Conservation (phyloP, 1,140 invertebrate species). For the Trigoniulus corallinus region DNA sequence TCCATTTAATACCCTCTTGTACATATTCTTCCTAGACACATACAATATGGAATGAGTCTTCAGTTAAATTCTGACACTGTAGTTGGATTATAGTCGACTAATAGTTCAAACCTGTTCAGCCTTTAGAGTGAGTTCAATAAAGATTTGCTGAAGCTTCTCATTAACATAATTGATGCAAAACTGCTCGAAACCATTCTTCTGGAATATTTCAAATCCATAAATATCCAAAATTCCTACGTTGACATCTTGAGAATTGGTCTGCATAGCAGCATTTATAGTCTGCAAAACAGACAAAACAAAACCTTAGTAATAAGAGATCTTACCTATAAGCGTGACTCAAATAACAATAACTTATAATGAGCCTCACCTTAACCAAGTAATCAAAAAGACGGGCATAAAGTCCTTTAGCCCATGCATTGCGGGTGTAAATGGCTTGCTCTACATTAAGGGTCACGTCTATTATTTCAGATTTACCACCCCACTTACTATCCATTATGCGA, state of each 20-base stretch:
- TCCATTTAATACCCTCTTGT: constrained; percentile 52
- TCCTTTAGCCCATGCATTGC: constrained; percentile 51
- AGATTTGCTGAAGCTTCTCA: constrained; percentile 62
- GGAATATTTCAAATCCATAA: constrained; percentile 50
- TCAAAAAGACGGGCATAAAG: constrained; percentile 52
- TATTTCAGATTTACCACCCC: constrained; percentile 48
- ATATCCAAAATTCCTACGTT: constrained; percentile 45
- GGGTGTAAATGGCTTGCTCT: constrained; percentile 45
- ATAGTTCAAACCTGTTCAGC: constrained; percentile 38
- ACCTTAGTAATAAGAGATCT: background rate
- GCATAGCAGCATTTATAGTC: constrained; percentile 45
- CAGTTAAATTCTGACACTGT: background rate
- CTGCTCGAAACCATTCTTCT: constrained; percentile 59
- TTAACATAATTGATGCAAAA: constrained; percentile 81
- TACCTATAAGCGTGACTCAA: too few species aligned
- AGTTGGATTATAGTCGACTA: background rate
- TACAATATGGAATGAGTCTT: constrained; percentile 1
- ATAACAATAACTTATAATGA: too few species aligned
- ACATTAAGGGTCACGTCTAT: constrained; percentile 48
- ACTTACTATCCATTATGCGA: constrained; percentile 52
- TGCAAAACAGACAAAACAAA: constrained; percentile 21
- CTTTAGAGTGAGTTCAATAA: constrained; percentile 56
- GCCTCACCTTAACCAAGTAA: constrained; percentile 46
- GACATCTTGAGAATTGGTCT: constrained; percentile 30
- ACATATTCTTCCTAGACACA: constrained; percentile 48